phyloP scores from a whole-genome alignment of 2,113 vertebrate species.

The Grammomys dolichurus region DNA sequence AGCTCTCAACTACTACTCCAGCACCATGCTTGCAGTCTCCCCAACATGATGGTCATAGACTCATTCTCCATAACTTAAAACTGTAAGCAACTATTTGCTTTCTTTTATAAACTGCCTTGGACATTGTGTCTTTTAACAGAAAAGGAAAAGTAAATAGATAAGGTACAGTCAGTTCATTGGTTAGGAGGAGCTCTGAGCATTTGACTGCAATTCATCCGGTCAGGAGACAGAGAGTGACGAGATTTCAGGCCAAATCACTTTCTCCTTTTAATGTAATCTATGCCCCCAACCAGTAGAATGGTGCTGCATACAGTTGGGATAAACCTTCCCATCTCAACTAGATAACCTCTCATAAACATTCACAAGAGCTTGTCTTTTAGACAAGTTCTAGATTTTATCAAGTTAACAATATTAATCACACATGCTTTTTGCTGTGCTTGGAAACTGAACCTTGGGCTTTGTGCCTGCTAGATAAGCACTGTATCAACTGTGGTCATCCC shows the following conservation, averaged over 20 bases:
- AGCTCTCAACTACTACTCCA: neutral
- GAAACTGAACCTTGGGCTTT: neutral
- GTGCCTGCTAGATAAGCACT: neutral
- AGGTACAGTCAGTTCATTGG: neutral
- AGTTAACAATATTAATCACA: neutral
- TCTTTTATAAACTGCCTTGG: neutral
- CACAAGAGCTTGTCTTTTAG: neutral
- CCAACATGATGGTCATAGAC: too few relatives aligned
- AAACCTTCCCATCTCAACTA: neutral
- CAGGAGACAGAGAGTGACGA: neutral
- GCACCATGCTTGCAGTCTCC: neutral
- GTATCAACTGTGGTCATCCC: neutral
- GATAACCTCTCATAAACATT: neutral
- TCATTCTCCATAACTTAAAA: neutral
- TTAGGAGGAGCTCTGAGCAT: neutral
- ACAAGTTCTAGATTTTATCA: neutral
- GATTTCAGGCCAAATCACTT: neutral
- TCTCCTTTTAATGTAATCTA: neutral
- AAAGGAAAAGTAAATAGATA: neutral
- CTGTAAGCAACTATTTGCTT: neutral
- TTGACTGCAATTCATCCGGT: neutral
- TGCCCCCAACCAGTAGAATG: neutral
- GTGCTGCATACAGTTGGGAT: neutral
- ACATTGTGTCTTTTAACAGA: neutral
- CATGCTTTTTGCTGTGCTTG: neutral